phyloP scores from a whole-genome alignment of 2,113 vertebrate species.

The Nothobranchius kuhntae region DNA sequence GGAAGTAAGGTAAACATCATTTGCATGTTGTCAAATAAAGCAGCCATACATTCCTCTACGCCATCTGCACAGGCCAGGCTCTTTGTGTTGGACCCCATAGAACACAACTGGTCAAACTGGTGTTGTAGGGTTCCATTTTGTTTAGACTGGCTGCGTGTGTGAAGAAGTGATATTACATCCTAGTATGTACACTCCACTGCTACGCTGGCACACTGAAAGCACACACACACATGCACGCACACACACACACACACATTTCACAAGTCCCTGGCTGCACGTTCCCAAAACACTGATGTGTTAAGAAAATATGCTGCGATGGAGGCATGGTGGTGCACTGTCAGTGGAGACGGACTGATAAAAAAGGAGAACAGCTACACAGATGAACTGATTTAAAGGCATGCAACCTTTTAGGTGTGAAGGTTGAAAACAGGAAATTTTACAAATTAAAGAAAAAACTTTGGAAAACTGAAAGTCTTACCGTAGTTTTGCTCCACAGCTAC shows the following conservation, averaged over 20 bases:
- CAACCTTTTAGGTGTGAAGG: conserved; percentile 14
- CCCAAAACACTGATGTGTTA: conserved; percentile 59
- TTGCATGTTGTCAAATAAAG: conserved; percentile 69
- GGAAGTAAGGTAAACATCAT: conserved; percentile 59
- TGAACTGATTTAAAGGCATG: conserved; percentile 19
- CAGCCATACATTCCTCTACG: conserved; percentile 22
- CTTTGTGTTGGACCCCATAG: conserved; percentile 50
- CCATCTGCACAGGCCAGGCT: conserved; percentile 48
- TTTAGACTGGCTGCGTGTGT: conserved; percentile 23
- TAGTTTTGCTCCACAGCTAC: background rate
- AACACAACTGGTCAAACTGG: conserved; percentile 61
- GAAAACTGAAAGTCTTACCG: background rate
- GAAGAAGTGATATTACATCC: conserved; percentile 6
- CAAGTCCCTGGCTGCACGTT: conserved; percentile 41
- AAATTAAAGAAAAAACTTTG: background rate
- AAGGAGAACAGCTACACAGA: conserved; percentile 30
- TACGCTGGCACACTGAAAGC: conserved; percentile 9
- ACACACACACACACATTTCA: conserved; percentile 1
- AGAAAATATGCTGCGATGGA: conserved; percentile 48
- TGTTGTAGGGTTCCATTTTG: conserved; percentile 53
- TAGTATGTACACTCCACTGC: background rate
- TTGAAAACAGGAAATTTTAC: conserved; percentile 25
- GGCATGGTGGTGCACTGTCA: conserved; percentile 74
- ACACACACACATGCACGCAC: conserved; percentile 8
- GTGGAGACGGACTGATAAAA: conserved; percentile 34